Evolutionary conservation across 2,888 invertebrate genomes (phyloP).

Genomic region (Prostheceraeus crozeri): DNA sequence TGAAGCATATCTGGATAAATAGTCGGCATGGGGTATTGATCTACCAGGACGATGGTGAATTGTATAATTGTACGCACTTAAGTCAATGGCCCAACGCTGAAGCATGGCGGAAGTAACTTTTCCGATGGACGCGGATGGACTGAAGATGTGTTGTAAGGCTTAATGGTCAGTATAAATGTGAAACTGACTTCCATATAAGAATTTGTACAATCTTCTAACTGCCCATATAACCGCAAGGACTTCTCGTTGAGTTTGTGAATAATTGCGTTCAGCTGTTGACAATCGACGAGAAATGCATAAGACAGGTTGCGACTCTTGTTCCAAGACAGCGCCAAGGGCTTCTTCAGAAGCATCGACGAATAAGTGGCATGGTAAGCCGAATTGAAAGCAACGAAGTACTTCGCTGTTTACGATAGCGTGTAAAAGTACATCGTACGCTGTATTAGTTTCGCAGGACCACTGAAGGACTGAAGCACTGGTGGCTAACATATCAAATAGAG

Average conservation of each 20-base stretch:
- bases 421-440: conserved; percentile 6
- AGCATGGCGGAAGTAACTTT: conserved; percentile 17
- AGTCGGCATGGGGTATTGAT: conserved; percentile 2
- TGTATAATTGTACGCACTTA: conserved; percentile 6
- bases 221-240: conserved; percentile 2
- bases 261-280: background rate
- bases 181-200: background rate
- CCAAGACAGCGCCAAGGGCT: conserved; percentile 6
- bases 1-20: conserved; percentile 5
- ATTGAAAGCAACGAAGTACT: background rate
- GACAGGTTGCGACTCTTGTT: background rate
- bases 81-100: background rate
- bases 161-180: background rate
- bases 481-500: conserved; percentile 18
- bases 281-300: conserved; percentile 4
- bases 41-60: conserved; percentile 6
- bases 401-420: conserved; percentile 7
- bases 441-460: background rate
- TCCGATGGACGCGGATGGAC: background rate
- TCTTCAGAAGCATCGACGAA: conserved; percentile 5
- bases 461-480: no score
- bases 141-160: background rate
- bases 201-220: conserved; percentile 3
- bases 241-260: conserved; percentile 16
- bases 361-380: background rate